phyloP scores from a whole-genome alignment of 2,797 vertebrate species.

The Gorsachius magnificus region DNA sequence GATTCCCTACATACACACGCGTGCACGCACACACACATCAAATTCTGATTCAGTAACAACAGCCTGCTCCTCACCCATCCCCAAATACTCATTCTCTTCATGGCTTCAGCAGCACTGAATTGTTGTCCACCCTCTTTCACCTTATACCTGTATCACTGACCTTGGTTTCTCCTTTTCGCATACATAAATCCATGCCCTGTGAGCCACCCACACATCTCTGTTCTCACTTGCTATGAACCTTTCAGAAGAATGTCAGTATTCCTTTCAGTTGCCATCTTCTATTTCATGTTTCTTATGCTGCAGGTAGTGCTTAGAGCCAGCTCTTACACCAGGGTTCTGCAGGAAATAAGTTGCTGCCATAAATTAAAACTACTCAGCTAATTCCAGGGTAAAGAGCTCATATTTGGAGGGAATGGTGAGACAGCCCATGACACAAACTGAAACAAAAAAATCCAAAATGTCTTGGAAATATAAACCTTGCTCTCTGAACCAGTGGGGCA shows the following conservation, averaged over 20 bases:
- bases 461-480: neutral
- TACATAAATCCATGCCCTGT: neutral
- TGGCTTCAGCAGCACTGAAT: neutral
- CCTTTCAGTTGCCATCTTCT: neutral
- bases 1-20: neutral
- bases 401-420: neutral
- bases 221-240: neutral
- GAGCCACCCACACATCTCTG: neutral
- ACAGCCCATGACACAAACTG: neutral
- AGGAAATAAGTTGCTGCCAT: neutral
- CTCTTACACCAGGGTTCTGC: neutral
- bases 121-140: neutral
- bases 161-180: neutral
- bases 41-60: neutral
- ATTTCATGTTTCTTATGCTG: neutral
- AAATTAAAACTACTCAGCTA: neutral
- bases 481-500: neutral
- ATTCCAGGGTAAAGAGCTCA: neutral
- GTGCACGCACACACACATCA: neutral
- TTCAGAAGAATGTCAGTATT: neutral
- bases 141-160: neutral
- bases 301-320: neutral
- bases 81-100: neutral
- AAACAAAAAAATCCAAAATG: neutral
- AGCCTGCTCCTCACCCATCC: neutral